Percentiles rank a stretch among this genome's conserved stretches.
phyloP scores from a whole-genome alignment of 2,113 vertebrate species.

The Brienomyrus longianalis region DNA sequence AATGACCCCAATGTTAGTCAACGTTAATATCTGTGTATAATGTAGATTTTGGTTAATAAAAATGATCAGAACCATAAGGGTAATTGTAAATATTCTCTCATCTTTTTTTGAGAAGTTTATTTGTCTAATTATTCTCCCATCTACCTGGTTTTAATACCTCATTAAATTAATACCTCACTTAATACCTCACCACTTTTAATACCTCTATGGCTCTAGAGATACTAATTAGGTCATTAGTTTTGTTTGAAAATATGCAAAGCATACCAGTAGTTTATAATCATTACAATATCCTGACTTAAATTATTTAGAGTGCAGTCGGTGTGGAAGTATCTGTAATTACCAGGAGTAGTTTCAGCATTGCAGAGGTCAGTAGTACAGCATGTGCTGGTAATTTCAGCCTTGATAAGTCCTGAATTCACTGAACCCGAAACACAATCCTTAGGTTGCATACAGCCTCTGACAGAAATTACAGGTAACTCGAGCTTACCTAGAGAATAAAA shows the following conservation, averaged over 20 bases:
- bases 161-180: neutral
- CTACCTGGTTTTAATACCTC: neutral
- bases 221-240: too few relatives aligned
- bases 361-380: neutral
- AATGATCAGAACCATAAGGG: neutral
- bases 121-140: neutral
- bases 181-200: neutral
- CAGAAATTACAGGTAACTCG: neutral
- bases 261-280: neutral
- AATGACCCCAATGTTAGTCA: neutral
- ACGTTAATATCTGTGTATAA: neutral
- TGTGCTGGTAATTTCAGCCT: neutral
- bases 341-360: neutral
- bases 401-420: neutral
- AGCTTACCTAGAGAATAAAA: neutral
- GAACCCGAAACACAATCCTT: neutral
- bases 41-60: neutral
- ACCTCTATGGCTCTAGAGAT: neutral
- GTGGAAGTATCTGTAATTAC: neutral
- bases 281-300: neutral
- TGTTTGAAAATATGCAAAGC: neutral
- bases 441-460: neutral
- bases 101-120: neutral
- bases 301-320: neutral
- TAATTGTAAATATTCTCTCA: neutral